Conservation (phyloP, 2,113 vertebrate genomes). For the Bubo bubo region DNA sequence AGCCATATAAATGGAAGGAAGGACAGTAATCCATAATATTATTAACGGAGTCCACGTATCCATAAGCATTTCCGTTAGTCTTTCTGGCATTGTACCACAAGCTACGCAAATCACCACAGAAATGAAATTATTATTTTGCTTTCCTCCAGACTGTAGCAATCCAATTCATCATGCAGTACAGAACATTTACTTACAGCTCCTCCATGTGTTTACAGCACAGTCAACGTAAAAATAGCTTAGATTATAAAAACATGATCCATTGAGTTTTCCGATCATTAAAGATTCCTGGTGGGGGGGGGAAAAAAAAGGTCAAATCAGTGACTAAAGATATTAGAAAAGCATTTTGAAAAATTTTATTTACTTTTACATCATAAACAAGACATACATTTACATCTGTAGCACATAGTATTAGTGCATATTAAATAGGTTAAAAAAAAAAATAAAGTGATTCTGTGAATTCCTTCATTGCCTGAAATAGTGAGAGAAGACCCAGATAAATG, state of each 20-base stretch:
- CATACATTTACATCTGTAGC: neutral
- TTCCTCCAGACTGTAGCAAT: conserved; percentile 82
- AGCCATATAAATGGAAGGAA: conserved; percentile 83
- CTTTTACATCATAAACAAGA: neutral
- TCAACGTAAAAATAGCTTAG: conserved; percentile 72
- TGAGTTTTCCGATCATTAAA: conserved; percentile 78
- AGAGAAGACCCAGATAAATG: neutral
- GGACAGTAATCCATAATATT: conserved; percentile 94
- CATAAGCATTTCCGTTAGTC: conserved; percentile 85
- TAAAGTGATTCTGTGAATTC: neutral
- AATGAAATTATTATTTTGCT: conserved; percentile 87
- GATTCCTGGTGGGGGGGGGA: conserved; percentile 66
- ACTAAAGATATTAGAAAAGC: neutral
- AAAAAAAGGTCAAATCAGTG: neutral
- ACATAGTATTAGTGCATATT: neutral
- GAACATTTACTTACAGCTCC: conserved; percentile 84
- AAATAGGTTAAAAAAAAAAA: neutral
- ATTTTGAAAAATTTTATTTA: neutral
- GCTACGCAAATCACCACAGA: conserved; percentile 82
- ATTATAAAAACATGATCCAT: conserved; percentile 77
- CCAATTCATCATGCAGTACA: conserved; percentile 84
- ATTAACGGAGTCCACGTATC: conserved; percentile 93
- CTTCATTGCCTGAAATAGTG: neutral
- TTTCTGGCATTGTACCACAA: conserved; percentile 88
- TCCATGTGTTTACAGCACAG: conserved; percentile 79